Percentiles rank a stretch among this genome's conserved stretches.
These are phyloP conservation scores for Hirtodrosophila cameraria DNA, from an alignment of 2,888 invertebrate genomes.

Conservation along the genomic window DNA sequence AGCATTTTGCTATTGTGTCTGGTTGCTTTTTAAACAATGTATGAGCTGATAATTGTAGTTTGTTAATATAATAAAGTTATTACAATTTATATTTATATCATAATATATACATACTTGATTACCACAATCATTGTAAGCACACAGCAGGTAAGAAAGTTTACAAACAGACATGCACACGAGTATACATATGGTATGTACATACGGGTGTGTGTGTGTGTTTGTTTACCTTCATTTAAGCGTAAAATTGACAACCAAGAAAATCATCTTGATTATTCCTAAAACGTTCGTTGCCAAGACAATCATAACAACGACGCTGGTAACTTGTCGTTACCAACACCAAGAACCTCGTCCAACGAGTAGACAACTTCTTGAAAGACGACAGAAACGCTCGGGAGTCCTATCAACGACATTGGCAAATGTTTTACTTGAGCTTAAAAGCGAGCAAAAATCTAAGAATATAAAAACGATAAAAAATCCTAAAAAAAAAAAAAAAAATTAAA, in stretches of 20 bases:
- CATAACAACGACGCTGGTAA: slow-evolving; percentile 9
- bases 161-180: background rate
- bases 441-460: slow-evolving; percentile 8
- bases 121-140: slow-evolving; percentile 11
- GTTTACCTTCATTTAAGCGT: slow-evolving; percentile 71
- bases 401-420: slow-evolving; percentile 42
- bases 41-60: too few species aligned
- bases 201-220: slow-evolving; percentile 26
- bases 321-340: slow-evolving; percentile 11
- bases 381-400: slow-evolving; percentile 16
- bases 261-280: slow-evolving; percentile 75
- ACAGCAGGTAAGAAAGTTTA: background rate
- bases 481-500: slow-evolving; percentile 22
- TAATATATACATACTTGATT: background rate
- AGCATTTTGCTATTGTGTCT: background rate
- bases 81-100: too few species aligned
- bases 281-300: slow-evolving; percentile 53
- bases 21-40: too few species aligned
- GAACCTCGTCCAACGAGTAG: slow-evolving; percentile 10
- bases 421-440: slow-evolving; percentile 35
- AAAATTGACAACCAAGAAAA: slow-evolving; percentile 79
- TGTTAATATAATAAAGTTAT: too few species aligned
- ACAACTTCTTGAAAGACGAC: slow-evolving; percentile 12
- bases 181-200: background rate
- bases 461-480: slow-evolving; percentile 11